phyloP scores from a whole-genome alignment of 1,140 invertebrate species.

The Muscidifurax raptorellus region DNA sequence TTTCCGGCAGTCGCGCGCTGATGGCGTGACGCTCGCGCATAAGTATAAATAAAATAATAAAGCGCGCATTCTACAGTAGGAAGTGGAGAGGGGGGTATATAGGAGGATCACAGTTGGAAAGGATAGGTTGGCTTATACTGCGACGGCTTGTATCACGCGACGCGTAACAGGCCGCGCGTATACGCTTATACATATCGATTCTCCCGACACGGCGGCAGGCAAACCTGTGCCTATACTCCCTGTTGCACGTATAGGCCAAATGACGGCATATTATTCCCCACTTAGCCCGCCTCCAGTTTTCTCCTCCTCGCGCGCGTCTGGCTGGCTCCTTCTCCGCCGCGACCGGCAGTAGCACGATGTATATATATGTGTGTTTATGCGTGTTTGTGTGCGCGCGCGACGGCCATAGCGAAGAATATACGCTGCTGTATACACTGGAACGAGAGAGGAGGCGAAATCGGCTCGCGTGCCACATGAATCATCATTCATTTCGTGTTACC shows the following conservation, averaged over 20 bases:
- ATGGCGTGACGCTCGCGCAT: background rate
- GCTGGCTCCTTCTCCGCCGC: too few species aligned
- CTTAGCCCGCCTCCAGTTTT: background rate
- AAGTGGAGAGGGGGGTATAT: background rate
- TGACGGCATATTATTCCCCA: slow-evolving; percentile 1
- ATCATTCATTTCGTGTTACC: background rate
- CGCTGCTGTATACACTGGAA: background rate
- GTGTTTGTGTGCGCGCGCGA: too few species aligned
- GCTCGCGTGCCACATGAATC: background rate
- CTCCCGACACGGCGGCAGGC: background rate
- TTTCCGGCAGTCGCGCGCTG: background rate
- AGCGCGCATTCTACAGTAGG: background rate
- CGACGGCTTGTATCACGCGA: background rate
- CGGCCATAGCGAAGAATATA: too few species aligned
- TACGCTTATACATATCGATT: background rate
- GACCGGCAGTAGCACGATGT: too few species aligned
- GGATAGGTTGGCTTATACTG: background rate
- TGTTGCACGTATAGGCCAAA: background rate
- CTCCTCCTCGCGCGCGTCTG: background rate
- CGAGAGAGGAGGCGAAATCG: background rate
- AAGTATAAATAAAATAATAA: background rate
- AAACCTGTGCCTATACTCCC: background rate
- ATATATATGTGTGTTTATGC: too few species aligned
- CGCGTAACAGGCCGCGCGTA: background rate
- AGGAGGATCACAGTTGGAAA: background rate